A percentile compares a stretch with the other conserved stretches of the same genome.
Conservation (phyloP, 30 jellyfish, hydroid and myxozoan species). For the Mastigias papua region DNA sequence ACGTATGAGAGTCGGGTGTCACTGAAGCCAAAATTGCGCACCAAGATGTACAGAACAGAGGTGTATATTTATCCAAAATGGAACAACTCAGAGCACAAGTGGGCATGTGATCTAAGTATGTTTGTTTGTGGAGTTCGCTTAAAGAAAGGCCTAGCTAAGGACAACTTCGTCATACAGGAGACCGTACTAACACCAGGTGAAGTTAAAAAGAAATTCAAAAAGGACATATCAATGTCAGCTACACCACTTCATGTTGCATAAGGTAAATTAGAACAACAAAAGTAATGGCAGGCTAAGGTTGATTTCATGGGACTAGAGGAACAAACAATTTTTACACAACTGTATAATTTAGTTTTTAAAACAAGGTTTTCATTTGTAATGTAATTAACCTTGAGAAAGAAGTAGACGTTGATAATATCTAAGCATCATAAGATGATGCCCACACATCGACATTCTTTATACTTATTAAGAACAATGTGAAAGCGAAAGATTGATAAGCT, state of each 20-base stretch:
- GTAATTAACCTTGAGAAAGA: conserved; percentile 10
- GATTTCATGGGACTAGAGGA: conserved; percentile 19
- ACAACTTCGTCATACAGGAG: conserved; percentile 48
- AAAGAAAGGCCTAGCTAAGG: conserved; percentile 69
- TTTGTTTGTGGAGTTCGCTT: conserved; percentile 25
- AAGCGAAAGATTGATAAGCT: background rate
- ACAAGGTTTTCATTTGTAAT: conserved; percentile 2
- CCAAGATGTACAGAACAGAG: conserved; percentile 47
- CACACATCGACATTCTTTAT: conserved; percentile 2
- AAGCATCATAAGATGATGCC: conserved; percentile 28
- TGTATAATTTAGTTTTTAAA: conserved; percentile 11
- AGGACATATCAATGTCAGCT: conserved; percentile 60
- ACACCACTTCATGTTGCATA: conserved; percentile 8
- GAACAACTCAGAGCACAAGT: conserved; percentile 42
- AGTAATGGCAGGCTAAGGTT: background rate
- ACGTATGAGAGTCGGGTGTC: conserved; percentile 49
- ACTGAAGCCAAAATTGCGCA: conserved; percentile 56
- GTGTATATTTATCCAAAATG: conserved; percentile 56
- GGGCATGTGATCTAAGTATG: conserved; percentile 66
- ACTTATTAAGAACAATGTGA: background rate
- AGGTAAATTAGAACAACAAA: background rate
- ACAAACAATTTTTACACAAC: background rate
- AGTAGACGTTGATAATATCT: conserved; percentile 29
- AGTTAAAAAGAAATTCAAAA: conserved; percentile 63
- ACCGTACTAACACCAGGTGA: conserved; percentile 66